A percentile compares a stretch with the other conserved stretches of the same genome.
Evolutionary conservation across 2,113 vertebrate species (phyloP).

Genomic region (Crocuta crocuta): DNA sequence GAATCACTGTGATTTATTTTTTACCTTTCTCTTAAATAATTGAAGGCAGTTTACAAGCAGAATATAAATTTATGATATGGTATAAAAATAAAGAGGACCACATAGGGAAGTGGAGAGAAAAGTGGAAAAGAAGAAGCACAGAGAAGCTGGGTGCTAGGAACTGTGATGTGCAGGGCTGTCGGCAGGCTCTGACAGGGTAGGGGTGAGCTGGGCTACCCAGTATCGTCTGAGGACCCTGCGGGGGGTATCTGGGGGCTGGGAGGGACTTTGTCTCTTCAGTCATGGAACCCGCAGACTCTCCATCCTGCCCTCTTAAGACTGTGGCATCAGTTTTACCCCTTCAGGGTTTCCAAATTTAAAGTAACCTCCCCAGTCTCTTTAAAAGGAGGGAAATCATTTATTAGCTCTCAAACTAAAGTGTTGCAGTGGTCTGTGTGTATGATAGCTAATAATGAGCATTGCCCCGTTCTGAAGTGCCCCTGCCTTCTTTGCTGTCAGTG

Average conservation of each 20-base stretch:
- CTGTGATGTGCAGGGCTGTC: neutral
- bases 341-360: neutral
- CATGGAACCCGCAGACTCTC: neutral
- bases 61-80: neutral
- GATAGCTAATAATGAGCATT: no score
- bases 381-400: neutral
- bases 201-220: neutral
- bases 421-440: neutral
- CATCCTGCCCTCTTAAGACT: neutral
- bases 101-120: neutral
- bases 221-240: accelerated
- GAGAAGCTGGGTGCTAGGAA: neutral
- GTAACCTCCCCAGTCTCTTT: neutral
- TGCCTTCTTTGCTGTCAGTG: neutral
- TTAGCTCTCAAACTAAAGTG: neutral
- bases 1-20: neutral
- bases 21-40: neutral
- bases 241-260: neutral
- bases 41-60: neutral
- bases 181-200: no score
- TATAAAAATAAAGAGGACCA: neutral
- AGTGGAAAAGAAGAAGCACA: neutral
- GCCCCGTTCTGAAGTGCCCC: neutral
- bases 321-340: neutral
- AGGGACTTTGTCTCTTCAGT: neutral